phyloP scores from a whole-genome alignment of 2,797 vertebrate species.

The Falco novaeseelandiae region DNA sequence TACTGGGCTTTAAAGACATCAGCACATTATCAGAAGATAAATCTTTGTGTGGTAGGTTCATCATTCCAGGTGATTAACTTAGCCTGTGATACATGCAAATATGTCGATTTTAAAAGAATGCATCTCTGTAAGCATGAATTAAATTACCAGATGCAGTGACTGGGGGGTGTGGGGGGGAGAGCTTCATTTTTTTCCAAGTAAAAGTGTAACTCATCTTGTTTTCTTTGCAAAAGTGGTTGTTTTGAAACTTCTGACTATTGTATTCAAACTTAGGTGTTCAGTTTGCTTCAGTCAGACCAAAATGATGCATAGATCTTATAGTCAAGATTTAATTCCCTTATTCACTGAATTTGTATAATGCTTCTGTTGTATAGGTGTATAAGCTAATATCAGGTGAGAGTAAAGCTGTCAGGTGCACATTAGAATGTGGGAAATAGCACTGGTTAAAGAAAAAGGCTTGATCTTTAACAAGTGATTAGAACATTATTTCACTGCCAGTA shows the following conservation, averaged over 20 bases:
- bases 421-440: not conserved
- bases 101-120: not conserved
- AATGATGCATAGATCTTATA: not conserved
- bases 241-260: not conserved
- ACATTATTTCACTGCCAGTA: not conserved
- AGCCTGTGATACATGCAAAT: not conserved
- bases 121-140: not conserved
- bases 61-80: not conserved
- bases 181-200: not conserved
- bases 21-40: conserved; percentile 47
- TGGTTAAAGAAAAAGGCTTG: not conserved
- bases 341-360: not conserved
- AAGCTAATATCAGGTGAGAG: not conserved
- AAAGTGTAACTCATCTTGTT: not conserved
- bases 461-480: not conserved
- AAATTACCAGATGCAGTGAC: not conserved
- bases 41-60: not conserved
- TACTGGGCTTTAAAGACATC: conserved; percentile 11
- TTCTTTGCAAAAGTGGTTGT: not conserved
- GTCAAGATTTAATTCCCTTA: not conserved
- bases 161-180: not conserved
- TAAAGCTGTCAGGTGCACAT: not conserved
- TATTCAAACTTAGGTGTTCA: not conserved
- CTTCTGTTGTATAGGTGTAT: not conserved
- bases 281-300: not conserved